phyloP scores from a whole-genome alignment of 2,113 vertebrate genomes.

The Indri indri region DNA sequence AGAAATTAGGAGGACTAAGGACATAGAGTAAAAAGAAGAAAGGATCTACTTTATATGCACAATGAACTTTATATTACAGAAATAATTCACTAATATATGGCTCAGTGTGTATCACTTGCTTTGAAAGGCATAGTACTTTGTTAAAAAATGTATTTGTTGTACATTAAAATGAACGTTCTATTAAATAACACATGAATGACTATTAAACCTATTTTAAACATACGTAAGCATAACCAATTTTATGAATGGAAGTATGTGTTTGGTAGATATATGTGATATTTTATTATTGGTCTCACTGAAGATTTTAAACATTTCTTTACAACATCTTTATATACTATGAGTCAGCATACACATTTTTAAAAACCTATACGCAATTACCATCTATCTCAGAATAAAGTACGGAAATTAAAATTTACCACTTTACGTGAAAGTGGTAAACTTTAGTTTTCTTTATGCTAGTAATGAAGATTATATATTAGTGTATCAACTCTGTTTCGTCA shows the following conservation, averaged over 20 bases:
- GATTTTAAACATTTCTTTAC: background rate
- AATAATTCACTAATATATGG: background rate
- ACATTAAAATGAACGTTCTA: no score
- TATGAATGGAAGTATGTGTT: no score
- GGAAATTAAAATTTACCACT: background rate
- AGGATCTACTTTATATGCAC: background rate
- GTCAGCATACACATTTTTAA: background rate
- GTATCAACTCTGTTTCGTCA: background rate
- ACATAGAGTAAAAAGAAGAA: background rate
- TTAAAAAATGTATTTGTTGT: no score
- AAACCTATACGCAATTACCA: background rate
- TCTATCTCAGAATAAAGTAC: background rate
- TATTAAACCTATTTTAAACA: no score
- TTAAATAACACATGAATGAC: no score
- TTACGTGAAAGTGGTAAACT: background rate
- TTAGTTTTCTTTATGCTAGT: slow-evolving; percentile 26
- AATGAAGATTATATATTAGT: background rate
- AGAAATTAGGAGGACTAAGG: slow-evolving; percentile 17
- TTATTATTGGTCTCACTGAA: no score
- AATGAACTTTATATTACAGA: slow-evolving; percentile 21
- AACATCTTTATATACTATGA: background rate
- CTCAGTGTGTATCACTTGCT: background rate
- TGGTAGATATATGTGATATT: no score
- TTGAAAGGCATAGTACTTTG: background rate
- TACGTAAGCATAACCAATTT: no score